A percentile compares a stretch with the other conserved stretches of the same genome.
Conservation (phyloP, 2,888 invertebrate species). For the Halictus quadricinctus region DNA sequence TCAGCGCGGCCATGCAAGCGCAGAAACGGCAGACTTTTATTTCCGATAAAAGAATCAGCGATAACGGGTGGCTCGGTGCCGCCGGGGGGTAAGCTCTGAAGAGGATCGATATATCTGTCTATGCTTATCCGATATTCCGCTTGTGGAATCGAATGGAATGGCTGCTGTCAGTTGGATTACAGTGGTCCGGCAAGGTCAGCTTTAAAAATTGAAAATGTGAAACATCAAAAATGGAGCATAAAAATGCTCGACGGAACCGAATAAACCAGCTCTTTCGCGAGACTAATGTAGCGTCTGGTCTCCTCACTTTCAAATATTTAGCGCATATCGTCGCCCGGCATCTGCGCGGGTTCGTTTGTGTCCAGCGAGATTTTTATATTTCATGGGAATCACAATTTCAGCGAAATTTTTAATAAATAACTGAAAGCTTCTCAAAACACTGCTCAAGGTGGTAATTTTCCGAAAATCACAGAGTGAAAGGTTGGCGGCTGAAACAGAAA, state of each 20-base stretch:
- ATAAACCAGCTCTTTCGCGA: not conserved
- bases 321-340: not conserved
- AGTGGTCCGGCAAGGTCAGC: not conserved
- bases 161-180: conserved; percentile 19
- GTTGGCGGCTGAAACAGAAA: not conserved
- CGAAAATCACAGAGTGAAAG: not conserved
- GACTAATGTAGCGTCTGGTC: not conserved
- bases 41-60: conserved; percentile 33
- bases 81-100: not conserved
- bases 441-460: too few species aligned
- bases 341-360: too few species aligned
- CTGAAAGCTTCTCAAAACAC: too few species aligned
- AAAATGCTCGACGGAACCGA: too few species aligned
- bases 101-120: conserved; percentile 31
- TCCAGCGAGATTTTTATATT: too few species aligned
- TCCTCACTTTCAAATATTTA: not conserved
- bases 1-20: conserved; percentile 32
- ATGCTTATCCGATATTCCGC: conserved; percentile 18
- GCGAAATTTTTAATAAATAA: too few species aligned
- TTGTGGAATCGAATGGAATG: conserved; percentile 20
- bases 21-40: conserved; percentile 41
- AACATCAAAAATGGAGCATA: not conserved
- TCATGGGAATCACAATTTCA: too few species aligned
- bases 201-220: conserved; percentile 4
- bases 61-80: conserved; percentile 11